Percentiles rank a stretch among this genome's conserved stretches.
Conservation (phyloP, 2,888 invertebrate genomes). For the Lasioglossum oenotherae region DNA sequence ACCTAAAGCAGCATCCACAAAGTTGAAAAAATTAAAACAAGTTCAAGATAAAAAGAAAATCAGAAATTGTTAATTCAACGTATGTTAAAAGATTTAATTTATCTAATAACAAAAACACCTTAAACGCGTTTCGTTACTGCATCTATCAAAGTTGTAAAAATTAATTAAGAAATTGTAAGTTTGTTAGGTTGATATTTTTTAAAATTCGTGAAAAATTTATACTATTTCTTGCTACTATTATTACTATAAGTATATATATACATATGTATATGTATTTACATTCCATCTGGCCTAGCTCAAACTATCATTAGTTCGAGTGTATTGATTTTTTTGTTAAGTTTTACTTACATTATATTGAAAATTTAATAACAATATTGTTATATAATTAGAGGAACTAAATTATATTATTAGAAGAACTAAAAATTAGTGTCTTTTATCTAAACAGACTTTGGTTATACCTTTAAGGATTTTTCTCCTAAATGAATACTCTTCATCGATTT, state of each 20-base stretch:
- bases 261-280: background rate
- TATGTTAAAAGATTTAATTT: background rate
- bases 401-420: background rate
- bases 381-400: background rate
- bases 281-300: background rate
- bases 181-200: background rate
- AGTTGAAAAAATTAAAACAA: background rate
- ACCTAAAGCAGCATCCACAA: background rate
- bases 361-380: background rate
- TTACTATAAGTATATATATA: too few species aligned
- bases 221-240: background rate
- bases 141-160: background rate
- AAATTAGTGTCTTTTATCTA: background rate
- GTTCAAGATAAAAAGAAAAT: background rate
- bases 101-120: too few species aligned
- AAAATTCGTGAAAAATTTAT: background rate
- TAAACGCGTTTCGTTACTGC: background rate
- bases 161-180: background rate
- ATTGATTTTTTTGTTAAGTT: background rate
- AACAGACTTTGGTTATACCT: background rate
- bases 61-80: background rate
- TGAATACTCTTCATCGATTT: background rate
- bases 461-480: background rate
- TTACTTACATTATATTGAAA: background rate
- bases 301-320: background rate